Evolutionary conservation across 2,797 vertebrate genomes (phyloP), one percentile per base, ranked within the genome.

Genomic region (Echeneis naucrates): DNA sequence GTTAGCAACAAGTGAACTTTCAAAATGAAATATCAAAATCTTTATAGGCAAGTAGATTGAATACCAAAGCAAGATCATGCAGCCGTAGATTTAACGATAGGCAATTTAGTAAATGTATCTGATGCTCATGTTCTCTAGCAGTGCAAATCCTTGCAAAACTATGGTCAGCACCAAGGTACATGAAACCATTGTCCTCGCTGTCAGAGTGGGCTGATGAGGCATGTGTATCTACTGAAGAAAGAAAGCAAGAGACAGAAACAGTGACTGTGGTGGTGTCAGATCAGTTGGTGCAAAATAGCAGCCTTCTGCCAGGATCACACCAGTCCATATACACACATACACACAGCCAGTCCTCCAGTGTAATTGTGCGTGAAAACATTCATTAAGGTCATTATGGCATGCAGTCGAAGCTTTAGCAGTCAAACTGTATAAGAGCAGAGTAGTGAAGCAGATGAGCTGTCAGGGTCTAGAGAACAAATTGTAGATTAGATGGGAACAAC

Each of bases 361-460:
- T 79, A 86, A 86, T 79, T 75, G 80, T 53, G 75, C 70, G 13
- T 81, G 82, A 79, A 83, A 82, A 75, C 80, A 84, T 79, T 86
- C 64, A 85, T 81, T 81, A 85, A 61, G 61, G 61, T 50, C 75
- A 83, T 83, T 80, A 82, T 78, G 63, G 53, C 59, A 72, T 72
- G 81, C 62, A 69, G 76, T 55, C 54, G 63, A 72, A 54, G 75
- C 80, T 87, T 82, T 66, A 81, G 75, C 76, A 77, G 70, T 57
- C 80, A 76, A 83, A 79, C 60, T 62, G 83, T 75, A 71, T 61
- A 72, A 81, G 68, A 77, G 60, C 70, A 65, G 66, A 81, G 76
- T 58, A 65, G 73, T 76, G 78, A 73, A 65, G 76, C 73, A 78
- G 81, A 85, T 68, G 71, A 78, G 75, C 65, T 65, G 58, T 72